These are phyloP conservation scores for Gryllus longicercus DNA, from an alignment of 2,888 invertebrate genomes.

Conservation along the genomic window DNA sequence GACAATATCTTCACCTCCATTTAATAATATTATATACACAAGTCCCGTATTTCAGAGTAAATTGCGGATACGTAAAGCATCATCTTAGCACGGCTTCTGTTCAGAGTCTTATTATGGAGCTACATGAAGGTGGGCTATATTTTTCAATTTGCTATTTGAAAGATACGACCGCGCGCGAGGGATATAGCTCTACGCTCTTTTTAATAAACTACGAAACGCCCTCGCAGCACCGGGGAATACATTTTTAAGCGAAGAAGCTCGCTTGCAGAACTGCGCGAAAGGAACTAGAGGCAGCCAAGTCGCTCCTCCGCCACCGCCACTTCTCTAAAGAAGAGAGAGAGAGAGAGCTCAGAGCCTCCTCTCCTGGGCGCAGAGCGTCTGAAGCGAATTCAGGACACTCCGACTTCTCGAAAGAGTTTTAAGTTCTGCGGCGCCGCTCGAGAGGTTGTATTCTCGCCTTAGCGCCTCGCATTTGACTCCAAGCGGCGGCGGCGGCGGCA, in stretches of 20 bases:
- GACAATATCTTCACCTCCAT: too few species aligned
- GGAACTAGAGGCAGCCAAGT: background rate
- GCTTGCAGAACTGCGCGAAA: background rate
- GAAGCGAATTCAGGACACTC: constrained; percentile 17
- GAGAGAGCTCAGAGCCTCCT: background rate
- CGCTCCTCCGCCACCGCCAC: background rate
- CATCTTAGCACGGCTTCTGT: too few species aligned
- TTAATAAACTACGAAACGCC: background rate
- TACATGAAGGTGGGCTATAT: too few species aligned
- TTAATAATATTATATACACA: too few species aligned
- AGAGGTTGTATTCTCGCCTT: background rate
- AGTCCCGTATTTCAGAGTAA: too few species aligned
- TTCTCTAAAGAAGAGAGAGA: background rate
- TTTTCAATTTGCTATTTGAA: too few species aligned
- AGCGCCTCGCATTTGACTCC: background rate
- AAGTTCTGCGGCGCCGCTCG: background rate
- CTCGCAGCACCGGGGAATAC: background rate
- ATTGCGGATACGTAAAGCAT: too few species aligned
- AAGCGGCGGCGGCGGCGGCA: background rate
- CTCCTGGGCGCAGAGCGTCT: background rate
- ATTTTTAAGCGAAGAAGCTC: background rate
- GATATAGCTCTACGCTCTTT: background rate
- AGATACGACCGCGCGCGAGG: too few species aligned
- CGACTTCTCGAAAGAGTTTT: constrained; percentile 17
- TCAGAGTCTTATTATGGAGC: too few species aligned